Conservation (phyloP, 2,888 invertebrate species). For the Sphaerophoria taeniata region DNA sequence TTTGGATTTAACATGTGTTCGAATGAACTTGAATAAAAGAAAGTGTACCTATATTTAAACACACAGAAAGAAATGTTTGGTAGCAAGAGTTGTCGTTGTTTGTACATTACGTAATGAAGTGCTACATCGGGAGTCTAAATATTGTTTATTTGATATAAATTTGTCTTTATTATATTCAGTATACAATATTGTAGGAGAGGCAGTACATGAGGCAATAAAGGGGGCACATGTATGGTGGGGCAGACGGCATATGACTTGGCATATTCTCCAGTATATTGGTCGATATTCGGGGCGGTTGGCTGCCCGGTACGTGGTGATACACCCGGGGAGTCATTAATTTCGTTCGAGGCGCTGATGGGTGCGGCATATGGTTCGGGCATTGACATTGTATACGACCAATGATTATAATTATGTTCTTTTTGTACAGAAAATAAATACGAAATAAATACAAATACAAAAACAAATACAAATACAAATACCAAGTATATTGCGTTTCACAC, state of each 20-base stretch:
- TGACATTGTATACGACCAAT: neutral
- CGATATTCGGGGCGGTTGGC: neutral
- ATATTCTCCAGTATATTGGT: neutral
- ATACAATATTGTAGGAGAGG: neutral
- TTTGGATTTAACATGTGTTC: too few species aligned
- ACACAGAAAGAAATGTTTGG: neutral
- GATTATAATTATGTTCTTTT: too few species aligned
- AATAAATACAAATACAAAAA: too few species aligned
- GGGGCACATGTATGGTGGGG: neutral
- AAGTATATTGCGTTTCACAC: neutral
- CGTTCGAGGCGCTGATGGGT: neutral
- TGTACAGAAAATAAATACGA: too few species aligned
- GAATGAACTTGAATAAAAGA: too few species aligned
- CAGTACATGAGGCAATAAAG: neutral
- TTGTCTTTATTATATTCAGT: neutral
- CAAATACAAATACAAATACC: too few species aligned
- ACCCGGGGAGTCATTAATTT: neutral
- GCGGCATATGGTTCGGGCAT: neutral
- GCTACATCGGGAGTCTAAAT: slow-evolving; percentile 8
- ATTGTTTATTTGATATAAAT: neutral
- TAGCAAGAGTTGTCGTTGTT: neutral
- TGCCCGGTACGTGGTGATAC: neutral
- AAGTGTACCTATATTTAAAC: too few species aligned
- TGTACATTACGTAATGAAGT: too few species aligned
- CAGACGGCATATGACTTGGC: neutral